A percentile compares a stretch with the other conserved stretches of the same genome.
These are phyloP conservation scores for Geothlypis trichas DNA, from an alignment of 2,113 vertebrate genomes.

Conservation along the genomic window DNA sequence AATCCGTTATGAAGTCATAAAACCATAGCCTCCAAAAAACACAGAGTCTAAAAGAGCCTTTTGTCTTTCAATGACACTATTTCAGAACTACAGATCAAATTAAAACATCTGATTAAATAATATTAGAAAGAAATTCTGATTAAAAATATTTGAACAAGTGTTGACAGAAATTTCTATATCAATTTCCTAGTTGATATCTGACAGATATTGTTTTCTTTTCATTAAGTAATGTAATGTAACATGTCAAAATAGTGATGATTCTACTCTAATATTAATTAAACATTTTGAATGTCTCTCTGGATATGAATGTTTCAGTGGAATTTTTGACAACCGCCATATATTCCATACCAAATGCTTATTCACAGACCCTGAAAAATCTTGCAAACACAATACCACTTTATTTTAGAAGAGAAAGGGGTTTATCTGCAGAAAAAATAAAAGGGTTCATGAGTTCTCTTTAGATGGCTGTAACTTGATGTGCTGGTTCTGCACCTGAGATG, in stretches of 20 bases:
- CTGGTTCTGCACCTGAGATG: background rate
- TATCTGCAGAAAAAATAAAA: background rate
- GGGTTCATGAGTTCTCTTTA: background rate
- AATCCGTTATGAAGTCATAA: background rate
- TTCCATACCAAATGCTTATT: background rate
- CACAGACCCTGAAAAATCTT: background rate
- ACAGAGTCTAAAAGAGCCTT: background rate
- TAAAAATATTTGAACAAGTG: background rate
- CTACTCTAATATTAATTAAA: background rate
- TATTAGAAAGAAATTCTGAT: background rate
- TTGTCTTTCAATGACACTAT: background rate
- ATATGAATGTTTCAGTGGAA: background rate
- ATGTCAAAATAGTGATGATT: background rate
- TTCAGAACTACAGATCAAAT: background rate
- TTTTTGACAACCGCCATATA: background rate
- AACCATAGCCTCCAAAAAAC: background rate
- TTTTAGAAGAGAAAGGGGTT: background rate
- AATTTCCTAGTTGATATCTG: background rate
- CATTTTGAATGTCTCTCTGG: background rate
- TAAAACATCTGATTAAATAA: background rate
- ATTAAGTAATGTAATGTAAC: background rate
- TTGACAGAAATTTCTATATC: background rate
- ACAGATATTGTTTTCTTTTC: background rate
- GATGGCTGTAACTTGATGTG: background rate
- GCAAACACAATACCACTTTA: background rate